These are phyloP conservation scores for Antidorcas marsupialis DNA, from an alignment of 2,113 vertebrate genomes.

Conservation along the genomic window DNA sequence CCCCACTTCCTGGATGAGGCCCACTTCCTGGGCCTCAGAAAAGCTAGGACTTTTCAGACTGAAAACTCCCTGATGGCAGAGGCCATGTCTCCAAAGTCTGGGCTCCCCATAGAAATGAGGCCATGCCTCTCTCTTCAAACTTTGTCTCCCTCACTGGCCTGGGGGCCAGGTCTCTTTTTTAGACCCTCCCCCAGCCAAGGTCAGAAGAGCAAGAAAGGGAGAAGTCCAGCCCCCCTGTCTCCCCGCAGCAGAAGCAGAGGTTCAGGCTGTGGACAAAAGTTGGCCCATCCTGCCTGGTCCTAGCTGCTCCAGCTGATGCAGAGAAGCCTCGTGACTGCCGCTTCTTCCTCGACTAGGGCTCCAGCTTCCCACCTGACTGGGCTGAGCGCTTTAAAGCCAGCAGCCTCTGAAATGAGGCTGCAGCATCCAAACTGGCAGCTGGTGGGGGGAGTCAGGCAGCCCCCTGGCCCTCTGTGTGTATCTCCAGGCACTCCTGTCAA, in stretches of 20 bases:
- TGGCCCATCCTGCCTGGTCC: neutral
- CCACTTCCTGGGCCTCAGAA: conserved; percentile 6
- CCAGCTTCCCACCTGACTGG: conserved; percentile 34
- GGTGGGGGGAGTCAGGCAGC: neutral
- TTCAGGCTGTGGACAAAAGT: neutral
- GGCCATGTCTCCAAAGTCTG: neutral
- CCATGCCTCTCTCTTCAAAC: neutral
- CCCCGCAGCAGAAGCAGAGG: neutral
- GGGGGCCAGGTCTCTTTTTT: neutral
- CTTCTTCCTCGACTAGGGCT: neutral
- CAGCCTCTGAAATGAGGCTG: conserved; percentile 44
- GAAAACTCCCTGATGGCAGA: neutral
- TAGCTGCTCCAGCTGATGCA: neutral
- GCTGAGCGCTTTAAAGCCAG: conserved; percentile 28
- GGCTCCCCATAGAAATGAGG: neutral
- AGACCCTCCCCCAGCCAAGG: neutral
- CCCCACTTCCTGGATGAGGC: neutral
- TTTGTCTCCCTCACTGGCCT: neutral
- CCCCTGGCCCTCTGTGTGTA: neutral
- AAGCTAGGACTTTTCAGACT: neutral
- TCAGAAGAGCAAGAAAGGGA: neutral
- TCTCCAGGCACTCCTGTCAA: conserved; percentile 12
- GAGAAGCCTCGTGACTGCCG: neutral
- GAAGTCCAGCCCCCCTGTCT: neutral
- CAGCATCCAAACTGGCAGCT: neutral